phyloP scores from a whole-genome alignment of 2,113 vertebrate species.

The Polyodon spathula region DNA sequence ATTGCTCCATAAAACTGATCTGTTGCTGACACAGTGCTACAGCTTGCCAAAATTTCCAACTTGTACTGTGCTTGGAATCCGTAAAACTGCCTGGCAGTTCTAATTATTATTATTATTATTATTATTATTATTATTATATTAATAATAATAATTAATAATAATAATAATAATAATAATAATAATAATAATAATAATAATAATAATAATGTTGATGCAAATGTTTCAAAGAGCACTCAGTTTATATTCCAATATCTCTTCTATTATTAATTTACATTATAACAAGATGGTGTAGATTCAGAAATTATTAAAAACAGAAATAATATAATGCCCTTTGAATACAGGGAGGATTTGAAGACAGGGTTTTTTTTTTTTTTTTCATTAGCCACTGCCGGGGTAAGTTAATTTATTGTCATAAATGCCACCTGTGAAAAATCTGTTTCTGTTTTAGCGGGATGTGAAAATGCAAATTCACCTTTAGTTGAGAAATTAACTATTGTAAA shows the following conservation, averaged over 20 bases:
- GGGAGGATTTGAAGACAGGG: slow-evolving; percentile 7
- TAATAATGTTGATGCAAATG: no score
- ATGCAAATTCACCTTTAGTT: not conserved
- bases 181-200: no score
- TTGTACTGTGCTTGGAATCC: no score
- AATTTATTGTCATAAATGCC: not conserved
- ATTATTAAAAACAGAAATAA: slow-evolving; percentile 16
- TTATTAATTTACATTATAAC: slow-evolving; percentile 16
- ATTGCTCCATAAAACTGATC: no score
- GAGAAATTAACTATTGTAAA: no score
- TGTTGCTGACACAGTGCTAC: no score
- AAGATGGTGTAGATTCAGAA: slow-evolving; percentile 22
- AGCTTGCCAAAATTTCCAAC: no score
- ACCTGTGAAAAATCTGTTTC: not conserved
- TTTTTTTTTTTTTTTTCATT: not conserved
- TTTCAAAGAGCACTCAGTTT: slow-evolving; percentile 21
- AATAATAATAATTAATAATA: no score
- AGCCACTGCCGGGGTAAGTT: not conserved
- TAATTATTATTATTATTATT: no score
- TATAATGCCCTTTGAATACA: slow-evolving; percentile 15
- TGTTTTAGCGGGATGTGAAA: not conserved
- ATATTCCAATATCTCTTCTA: not conserved
- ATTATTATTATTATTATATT: no score
- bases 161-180: no score
- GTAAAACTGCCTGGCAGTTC: no score